phyloP scores from a whole-genome alignment of 2,888 invertebrate species.

The Spodoptera picta region DNA sequence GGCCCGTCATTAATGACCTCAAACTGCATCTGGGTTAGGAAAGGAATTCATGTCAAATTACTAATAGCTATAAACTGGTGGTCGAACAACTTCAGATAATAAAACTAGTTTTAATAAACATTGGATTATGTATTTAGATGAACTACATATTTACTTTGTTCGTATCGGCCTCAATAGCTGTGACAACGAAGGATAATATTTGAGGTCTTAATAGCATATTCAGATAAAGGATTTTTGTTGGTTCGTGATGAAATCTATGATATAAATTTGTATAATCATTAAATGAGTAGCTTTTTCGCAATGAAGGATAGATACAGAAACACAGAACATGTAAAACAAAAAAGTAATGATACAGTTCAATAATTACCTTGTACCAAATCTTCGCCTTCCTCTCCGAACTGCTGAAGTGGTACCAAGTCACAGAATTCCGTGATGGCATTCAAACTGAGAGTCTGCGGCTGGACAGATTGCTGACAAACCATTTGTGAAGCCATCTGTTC shows the following conservation, averaged over 20 bases:
- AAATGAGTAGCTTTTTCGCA: no score
- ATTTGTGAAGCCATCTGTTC: constrained; percentile 90
- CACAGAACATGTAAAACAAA: no score
- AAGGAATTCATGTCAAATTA: constrained; percentile 44
- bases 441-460: constrained; percentile 90
- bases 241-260: no score
- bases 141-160: constrained; percentile 37
- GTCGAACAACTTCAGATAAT: constrained; percentile 24
- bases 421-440: constrained; percentile 94
- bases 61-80: constrained; percentile 14
- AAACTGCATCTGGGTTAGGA: constrained; percentile 42
- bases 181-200: constrained; percentile 8
- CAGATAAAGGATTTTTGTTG: no score
- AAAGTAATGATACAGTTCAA: background rate
- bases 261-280: no score
- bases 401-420: constrained; percentile 92
- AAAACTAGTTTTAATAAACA: constrained; percentile 47
- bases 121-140: constrained; percentile 49
- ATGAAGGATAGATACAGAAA: no score
- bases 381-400: constrained; percentile 89
- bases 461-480: constrained; percentile 90
- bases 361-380: constrained; percentile 91
- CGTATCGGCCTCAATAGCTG: constrained; percentile 32
- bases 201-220: no score
- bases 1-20: constrained; percentile 7